Evolutionary conservation across 2,888 invertebrate species (phyloP), one percentile per base, ranked within the genome.

Genomic region (Morpho deidamia): DNA sequence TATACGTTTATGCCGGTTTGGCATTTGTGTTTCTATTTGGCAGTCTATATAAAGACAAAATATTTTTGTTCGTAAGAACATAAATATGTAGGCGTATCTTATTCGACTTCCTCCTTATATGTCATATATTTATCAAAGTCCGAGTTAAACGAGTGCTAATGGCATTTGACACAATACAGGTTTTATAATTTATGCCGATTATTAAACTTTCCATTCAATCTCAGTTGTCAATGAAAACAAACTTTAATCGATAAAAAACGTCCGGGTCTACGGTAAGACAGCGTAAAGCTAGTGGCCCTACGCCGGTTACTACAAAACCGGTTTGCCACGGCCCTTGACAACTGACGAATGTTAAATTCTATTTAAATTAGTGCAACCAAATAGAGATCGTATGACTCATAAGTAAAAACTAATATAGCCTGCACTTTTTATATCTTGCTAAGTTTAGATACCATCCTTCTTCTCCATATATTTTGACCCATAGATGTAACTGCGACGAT

Each of bases 391-490:
- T 55, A 53, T 52, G 7, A 33, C 46, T 10, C 49, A 0, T 1
- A 4, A 3, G 23, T 58, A 60, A 38, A 44, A 1, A 4, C 32
- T 11, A 55, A 42, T 57, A 50, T 56, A 7, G 38, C 14, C 8
- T 50, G n/a, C 14, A 11, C 11, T 9, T 23, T 23, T 38, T 42
- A 9, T 10, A 4, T 5, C n/a, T 11, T 11, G 10, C 9, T 82
- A 81, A 82, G 83, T 84, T 83, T 75, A 79, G 78, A 78, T 78
- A 80, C 66, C 70, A 77, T 78, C 77, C 76, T 83, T 75, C 82
- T 75, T 83, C 83, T 82, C 83, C 84, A 76, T 85, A 85, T 83
- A 81, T 83, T 81, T 82, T 78, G 74, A 72, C 71, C 71, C 66
- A 64, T 67, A 67, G 51, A 44, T 56, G n/a, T 50, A 51, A 46